These are phyloP conservation scores for Malacosoma neustria DNA, from an alignment of 2,888 invertebrate genomes.

Conservation along the genomic window DNA sequence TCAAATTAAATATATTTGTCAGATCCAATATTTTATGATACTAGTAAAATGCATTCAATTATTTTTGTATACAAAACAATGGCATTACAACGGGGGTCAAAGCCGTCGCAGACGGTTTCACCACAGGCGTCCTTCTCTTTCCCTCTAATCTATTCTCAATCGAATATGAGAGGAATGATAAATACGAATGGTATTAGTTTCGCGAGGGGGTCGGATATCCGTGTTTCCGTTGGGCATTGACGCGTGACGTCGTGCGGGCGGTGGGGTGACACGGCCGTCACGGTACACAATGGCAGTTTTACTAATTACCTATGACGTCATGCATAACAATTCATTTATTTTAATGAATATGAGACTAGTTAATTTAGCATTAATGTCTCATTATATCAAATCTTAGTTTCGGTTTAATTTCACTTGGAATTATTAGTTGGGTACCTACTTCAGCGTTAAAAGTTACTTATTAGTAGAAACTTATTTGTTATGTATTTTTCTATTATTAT, in stretches of 20 bases:
- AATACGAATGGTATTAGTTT: constrained; percentile 13
- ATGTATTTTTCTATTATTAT: too few species aligned
- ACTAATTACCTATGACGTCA: constrained; percentile 34
- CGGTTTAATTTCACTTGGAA: too few species aligned
- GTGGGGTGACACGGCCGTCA: constrained; percentile 45
- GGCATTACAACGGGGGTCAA: too few species aligned
- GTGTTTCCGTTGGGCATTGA: constrained; percentile 49
- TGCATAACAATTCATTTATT: not conserved
- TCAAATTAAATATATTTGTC: too few species aligned
- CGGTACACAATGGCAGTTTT: constrained; percentile 21
- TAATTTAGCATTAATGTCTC: too few species aligned
- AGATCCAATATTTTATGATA: too few species aligned
- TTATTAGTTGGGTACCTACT: too few species aligned
- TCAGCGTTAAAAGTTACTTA: too few species aligned
- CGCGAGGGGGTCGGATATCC: constrained; percentile 51
- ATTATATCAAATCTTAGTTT: too few species aligned
- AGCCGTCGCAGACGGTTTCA: not conserved
- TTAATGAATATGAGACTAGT: not conserved
- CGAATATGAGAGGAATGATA: constrained; percentile 12
- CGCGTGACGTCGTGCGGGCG: constrained; percentile 55
- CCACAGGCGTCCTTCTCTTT: not conserved
- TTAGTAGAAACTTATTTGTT: too few species aligned
- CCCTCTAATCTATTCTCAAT: not conserved
- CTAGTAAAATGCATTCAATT: too few species aligned
- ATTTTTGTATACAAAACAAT: too few species aligned